Percentiles rank a stretch among this genome's conserved stretches.
Evolutionary conservation across 2,113 vertebrate species (phyloP).

Genomic region (Gambusia holbrooki): DNA sequence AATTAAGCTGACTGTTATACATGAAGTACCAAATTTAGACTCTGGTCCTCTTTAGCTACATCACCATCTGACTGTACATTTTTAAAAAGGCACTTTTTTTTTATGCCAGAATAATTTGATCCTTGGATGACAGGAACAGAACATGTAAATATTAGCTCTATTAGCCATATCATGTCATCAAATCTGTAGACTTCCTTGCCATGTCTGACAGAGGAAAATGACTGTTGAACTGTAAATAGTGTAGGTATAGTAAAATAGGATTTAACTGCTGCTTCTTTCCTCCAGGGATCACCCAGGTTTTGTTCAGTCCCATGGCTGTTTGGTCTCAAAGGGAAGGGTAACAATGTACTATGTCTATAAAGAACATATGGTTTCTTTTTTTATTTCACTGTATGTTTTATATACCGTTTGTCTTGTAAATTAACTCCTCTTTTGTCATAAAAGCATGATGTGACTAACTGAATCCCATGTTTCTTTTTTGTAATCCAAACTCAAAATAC

Average conservation of each 20-base stretch:
- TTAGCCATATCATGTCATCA: constrained; percentile 76
- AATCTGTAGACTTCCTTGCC: constrained; percentile 76
- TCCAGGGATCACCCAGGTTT: constrained; percentile 61
- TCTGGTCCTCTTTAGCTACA: constrained; percentile 13
- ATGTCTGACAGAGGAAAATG: constrained; percentile 78
- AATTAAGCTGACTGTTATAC: constrained; percentile 38
- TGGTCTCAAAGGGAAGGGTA: constrained; percentile 60
- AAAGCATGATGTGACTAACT: constrained; percentile 81
- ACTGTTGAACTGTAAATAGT: constrained; percentile 80
- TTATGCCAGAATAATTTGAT: constrained; percentile 32
- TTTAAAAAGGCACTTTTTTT: constrained; percentile 24
- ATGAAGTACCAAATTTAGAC: constrained; percentile 22
- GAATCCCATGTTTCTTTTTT: constrained; percentile 47
- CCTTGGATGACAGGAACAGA: constrained; percentile 63
- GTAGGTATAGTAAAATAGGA: constrained; percentile 69
- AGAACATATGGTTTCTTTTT: constrained; percentile 68
- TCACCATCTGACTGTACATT: background rate
- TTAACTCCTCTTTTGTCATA: constrained; percentile 77
- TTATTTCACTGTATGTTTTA: constrained; percentile 79
- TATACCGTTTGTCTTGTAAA: constrained; percentile 82
- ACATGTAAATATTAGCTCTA: constrained; percentile 72
- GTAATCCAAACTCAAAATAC: background rate
- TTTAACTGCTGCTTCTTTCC: constrained; percentile 62
- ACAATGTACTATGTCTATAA: constrained; percentile 71
- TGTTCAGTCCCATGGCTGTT: constrained; percentile 74